Conservation (phyloP, 2,797 vertebrate species). For the Rhodeus uyekii region DNA sequence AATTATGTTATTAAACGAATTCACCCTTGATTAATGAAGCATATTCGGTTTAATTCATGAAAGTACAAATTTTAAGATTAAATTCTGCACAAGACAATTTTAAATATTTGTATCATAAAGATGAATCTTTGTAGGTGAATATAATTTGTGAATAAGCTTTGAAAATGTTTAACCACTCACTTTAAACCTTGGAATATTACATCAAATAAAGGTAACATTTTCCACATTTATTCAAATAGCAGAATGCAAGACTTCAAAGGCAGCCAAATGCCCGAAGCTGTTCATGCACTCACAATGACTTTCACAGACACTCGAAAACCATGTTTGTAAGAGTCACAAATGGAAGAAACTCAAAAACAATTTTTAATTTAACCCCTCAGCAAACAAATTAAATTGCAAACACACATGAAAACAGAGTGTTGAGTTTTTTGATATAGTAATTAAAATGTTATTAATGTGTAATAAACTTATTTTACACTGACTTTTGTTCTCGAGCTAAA, state of each 20-base stretch:
- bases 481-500: background rate
- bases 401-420: background rate
- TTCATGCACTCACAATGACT: slow-evolving; percentile 8
- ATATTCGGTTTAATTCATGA: background rate
- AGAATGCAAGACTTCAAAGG: slow-evolving; percentile 31
- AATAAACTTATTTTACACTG: background rate
- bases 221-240: slow-evolving; percentile 1
- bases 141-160: background rate
- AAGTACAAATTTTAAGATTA: slow-evolving; percentile 2
- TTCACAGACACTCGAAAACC: slow-evolving; percentile 24
- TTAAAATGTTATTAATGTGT: background rate
- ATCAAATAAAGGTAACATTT: slow-evolving; percentile 2
- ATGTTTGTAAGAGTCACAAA: slow-evolving; percentile 12
- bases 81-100: background rate
- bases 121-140: background rate
- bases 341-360: background rate
- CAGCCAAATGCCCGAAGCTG: slow-evolving; percentile 10
- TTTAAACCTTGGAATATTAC: slow-evolving; percentile 4
- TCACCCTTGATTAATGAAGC: background rate
- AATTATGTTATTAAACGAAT: slow-evolving; percentile 21
- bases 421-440: background rate
- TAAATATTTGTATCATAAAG: background rate
- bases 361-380: background rate
- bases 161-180: background rate
- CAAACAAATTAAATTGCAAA: background rate